These are phyloP conservation scores for Macheiramphus alcinus DNA, from an alignment of 2,113 vertebrate species.

Conservation along the genomic window DNA sequence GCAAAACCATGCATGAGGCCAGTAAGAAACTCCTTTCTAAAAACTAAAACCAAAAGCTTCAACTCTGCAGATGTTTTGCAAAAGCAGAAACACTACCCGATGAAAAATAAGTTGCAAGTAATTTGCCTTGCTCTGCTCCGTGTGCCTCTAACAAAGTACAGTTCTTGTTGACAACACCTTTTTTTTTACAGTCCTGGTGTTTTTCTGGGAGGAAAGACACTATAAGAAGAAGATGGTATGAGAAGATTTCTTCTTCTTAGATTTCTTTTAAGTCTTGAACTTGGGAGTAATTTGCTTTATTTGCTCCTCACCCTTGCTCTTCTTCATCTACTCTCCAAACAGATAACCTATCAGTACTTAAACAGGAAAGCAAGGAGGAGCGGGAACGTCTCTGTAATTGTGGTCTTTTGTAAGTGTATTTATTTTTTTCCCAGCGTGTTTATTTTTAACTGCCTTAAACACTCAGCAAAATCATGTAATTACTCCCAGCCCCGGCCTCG, in stretches of 20 bases:
- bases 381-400: background rate
- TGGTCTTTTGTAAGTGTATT: background rate
- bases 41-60: background rate
- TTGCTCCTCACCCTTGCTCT: background rate
- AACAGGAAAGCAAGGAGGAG: background rate
- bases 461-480: background rate
- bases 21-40: background rate
- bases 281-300: background rate
- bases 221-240: background rate
- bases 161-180: background rate
- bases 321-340: background rate
- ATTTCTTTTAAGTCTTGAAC: background rate
- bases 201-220: background rate
- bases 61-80: background rate
- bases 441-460: constrained; percentile 10
- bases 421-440: background rate
- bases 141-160: background rate
- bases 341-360: background rate
- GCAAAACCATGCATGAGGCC: background rate
- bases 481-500: background rate
- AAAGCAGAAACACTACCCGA: background rate
- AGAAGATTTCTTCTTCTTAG: background rate
- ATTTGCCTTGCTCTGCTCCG: background rate
- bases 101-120: background rate
- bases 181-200: background rate